These are phyloP conservation scores for Melanotus villosus DNA, from an alignment of 2,888 invertebrate species.

Conservation along the genomic window DNA sequence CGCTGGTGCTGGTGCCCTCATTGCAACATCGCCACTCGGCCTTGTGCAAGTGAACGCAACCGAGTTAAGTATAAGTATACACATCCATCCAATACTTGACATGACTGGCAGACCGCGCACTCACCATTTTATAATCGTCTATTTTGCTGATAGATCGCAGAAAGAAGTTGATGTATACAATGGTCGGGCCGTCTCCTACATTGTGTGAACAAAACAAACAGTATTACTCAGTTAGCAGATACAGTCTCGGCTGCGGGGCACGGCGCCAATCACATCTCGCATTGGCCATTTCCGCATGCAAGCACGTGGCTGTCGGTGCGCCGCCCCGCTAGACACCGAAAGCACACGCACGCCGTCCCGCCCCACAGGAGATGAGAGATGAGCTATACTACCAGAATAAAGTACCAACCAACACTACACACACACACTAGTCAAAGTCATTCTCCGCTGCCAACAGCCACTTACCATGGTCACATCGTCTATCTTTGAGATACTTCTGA, in stretches of 20 bases:
- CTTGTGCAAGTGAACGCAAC: slow-evolving; percentile 64
- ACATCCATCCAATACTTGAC: slow-evolving; percentile 66
- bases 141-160: slow-evolving; percentile 99
- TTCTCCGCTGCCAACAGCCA: slow-evolving; percentile 67
- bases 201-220: slow-evolving; percentile 68
- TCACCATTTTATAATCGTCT: slow-evolving; percentile 99
- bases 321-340: slow-evolving; percentile 58
- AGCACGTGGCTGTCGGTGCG: slow-evolving; percentile 56
- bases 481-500: slow-evolving; percentile 99
- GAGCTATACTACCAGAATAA: slow-evolving; percentile 48
- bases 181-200: slow-evolving; percentile 87
- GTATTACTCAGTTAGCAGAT: slow-evolving; percentile 51
- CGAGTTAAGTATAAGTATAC: slow-evolving; percentile 56
- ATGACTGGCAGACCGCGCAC: slow-evolving; percentile 72
- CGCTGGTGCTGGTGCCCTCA: slow-evolving; percentile 69
- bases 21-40: slow-evolving; percentile 64
- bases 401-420: slow-evolving; percentile 61
- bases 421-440: slow-evolving; percentile 58
- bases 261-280: slow-evolving; percentile 67
- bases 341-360: slow-evolving; percentile 62
- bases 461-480: slow-evolving; percentile 99
- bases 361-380: slow-evolving; percentile 54
- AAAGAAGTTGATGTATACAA: slow-evolving; percentile 95
- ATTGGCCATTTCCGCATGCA: slow-evolving; percentile 64
- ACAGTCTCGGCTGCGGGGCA: slow-evolving; percentile 61